These are phyloP conservation scores for Caiman crocodilus DNA, from an alignment of 2,797 vertebrate genomes.

Conservation along the genomic window DNA sequence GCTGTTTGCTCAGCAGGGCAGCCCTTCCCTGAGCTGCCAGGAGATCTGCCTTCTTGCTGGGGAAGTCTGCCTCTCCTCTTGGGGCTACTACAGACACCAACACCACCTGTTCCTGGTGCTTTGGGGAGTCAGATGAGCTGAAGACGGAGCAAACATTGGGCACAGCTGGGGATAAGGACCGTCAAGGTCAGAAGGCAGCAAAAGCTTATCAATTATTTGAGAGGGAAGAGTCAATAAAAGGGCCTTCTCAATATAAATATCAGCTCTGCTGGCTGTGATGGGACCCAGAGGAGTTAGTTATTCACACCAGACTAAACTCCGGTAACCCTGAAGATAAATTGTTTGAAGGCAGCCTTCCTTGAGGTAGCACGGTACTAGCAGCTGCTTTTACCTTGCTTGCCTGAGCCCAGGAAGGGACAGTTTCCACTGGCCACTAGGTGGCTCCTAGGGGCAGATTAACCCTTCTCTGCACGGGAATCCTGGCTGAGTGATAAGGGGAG, in stretches of 20 bases:
- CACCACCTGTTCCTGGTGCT: conserved; percentile 64
- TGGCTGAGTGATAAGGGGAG: background rate
- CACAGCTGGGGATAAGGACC: background rate
- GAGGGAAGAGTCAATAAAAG: conserved; percentile 53
- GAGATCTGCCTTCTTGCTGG: conserved; percentile 28
- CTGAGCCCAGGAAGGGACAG: background rate
- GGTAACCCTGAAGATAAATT: background rate
- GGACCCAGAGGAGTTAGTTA: conserved; percentile 35
- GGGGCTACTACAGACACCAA: conserved; percentile 65
- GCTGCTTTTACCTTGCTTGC: conserved; percentile 38
- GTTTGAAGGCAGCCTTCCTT: conserved; percentile 37
- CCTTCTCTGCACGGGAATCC: background rate
- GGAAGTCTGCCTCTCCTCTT: conserved; percentile 10
- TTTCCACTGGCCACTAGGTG: background rate
- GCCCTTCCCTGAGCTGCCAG: conserved; percentile 27
- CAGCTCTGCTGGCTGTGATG: background rate
- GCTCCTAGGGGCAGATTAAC: background rate
- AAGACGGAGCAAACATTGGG: conserved; percentile 58
- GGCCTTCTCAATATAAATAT: conserved; percentile 31
- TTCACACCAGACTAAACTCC: conserved; percentile 58
- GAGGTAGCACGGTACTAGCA: conserved; percentile 7
- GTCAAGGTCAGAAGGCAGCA: background rate
- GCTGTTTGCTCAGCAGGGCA: background rate
- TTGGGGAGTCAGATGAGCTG: conserved; percentile 52
- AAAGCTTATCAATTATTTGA: conserved; percentile 68